Conservation (phyloP, 1,140 invertebrate species). For the Bemisia tabaci region DNA sequence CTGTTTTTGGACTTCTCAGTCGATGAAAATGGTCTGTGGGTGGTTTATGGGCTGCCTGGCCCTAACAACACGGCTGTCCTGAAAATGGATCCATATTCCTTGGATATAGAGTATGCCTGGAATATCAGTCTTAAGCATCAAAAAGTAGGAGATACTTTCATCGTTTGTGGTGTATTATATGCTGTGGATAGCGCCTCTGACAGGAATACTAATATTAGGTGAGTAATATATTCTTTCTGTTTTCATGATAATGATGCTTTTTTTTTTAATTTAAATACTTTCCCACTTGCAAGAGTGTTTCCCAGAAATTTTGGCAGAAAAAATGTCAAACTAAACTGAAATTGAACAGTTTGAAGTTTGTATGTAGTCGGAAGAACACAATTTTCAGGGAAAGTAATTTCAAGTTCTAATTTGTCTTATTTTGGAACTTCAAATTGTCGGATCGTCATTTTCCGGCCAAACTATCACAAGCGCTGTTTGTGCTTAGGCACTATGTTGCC, state of each 20-base stretch:
- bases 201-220: constrained; percentile 64
- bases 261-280: too few relatives aligned
- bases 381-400: too few relatives aligned
- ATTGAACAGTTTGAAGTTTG: constrained; percentile 11
- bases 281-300: too few relatives aligned
- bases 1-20: constrained; percentile 63
- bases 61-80: constrained; percentile 76
- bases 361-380: too few relatives aligned
- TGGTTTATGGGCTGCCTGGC: constrained; percentile 59
- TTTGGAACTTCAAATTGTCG: too few relatives aligned
- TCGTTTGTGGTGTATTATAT: constrained; percentile 87
- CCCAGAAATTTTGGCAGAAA: too few relatives aligned
- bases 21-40: constrained; percentile 88
- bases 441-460: too few relatives aligned
- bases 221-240: constrained; percentile 16
- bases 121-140: constrained; percentile 87
- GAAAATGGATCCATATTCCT: constrained; percentile 40
- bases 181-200: constrained; percentile 74
- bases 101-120: constrained; percentile 62
- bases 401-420: too few relatives aligned
- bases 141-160: constrained; percentile 81
- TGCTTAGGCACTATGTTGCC: too few relatives aligned
- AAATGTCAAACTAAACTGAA: constrained; percentile 9
- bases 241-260: too few relatives aligned
- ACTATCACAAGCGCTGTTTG: too few relatives aligned